These are phyloP conservation scores for Ptilorrhoa leucosticta DNA, from an alignment of 2,113 vertebrate genomes.

Conservation along the genomic window DNA sequence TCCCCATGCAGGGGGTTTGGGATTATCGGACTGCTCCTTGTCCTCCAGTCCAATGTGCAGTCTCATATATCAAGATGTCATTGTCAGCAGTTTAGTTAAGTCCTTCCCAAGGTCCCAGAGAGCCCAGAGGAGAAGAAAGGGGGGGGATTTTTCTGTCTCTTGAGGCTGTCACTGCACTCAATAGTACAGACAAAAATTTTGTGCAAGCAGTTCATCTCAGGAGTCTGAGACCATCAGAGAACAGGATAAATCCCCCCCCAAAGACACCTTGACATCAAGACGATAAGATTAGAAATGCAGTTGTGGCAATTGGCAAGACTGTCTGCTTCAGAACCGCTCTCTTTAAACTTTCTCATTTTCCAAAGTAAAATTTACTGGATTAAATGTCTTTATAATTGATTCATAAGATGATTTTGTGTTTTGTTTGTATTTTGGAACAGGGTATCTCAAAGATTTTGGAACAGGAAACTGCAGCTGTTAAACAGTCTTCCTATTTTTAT, in stretches of 20 bases:
- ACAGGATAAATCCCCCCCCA: neutral
- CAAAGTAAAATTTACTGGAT: neutral
- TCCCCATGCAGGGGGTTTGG: neutral
- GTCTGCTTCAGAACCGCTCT: neutral
- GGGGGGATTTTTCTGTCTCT: neutral
- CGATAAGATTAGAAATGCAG: neutral
- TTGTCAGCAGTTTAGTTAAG: neutral
- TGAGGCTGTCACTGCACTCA: neutral
- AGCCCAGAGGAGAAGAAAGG: neutral
- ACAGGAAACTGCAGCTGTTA: neutral
- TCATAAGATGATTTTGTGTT: neutral
- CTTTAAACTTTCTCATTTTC: neutral
- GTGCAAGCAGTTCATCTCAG: neutral
- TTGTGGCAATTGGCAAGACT: neutral
- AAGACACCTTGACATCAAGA: neutral
- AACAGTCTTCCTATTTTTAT: neutral
- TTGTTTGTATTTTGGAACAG: neutral
- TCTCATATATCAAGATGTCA: neutral
- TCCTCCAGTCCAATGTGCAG: neutral
- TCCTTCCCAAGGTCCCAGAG: neutral
- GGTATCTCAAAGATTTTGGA: neutral
- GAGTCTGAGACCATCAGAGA: neutral
- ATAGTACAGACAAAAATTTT: neutral
- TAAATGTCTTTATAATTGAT: neutral
- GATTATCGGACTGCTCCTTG: neutral